Percentiles rank a stretch among this genome's conserved stretches.
Conservation (phyloP, 2,797 vertebrate genomes). For the Fistularia tabacaria region DNA sequence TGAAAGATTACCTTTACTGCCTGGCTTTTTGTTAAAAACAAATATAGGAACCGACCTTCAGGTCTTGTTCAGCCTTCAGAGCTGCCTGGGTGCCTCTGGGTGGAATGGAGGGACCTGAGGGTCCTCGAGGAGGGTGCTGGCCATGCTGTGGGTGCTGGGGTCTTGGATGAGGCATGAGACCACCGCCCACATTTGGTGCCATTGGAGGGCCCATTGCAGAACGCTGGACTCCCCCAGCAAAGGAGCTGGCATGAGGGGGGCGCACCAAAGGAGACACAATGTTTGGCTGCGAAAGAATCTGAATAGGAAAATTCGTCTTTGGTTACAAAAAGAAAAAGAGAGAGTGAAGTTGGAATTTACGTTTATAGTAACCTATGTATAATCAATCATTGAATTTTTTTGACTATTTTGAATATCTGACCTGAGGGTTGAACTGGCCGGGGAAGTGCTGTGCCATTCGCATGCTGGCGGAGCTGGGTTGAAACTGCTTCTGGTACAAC, state of each 20-base stretch:
- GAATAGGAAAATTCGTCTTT: constrained; percentile 13
- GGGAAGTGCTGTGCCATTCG: constrained; percentile 93
- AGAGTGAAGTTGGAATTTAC: not conserved
- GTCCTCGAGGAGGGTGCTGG: constrained; percentile 83
- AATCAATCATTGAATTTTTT: not conserved
- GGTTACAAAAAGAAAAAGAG: not conserved
- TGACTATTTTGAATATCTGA: constrained; percentile 29
- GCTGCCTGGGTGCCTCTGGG: constrained; percentile 85
- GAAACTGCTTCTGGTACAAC: constrained; percentile 98
- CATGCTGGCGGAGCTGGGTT: constrained; percentile 84
- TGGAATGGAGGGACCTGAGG: constrained; percentile 79
- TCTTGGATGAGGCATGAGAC: constrained; percentile 91
- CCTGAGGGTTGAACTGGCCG: constrained; percentile 95
- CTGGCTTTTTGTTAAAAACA: not conserved
- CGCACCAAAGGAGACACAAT: constrained; percentile 92
- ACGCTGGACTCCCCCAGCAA: constrained; percentile 88
- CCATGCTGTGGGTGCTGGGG: constrained; percentile 77
- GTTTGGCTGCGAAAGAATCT: constrained; percentile 97
- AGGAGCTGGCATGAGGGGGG: constrained; percentile 90
- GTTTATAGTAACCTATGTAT: too few species aligned
- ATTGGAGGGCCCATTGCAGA: constrained; percentile 85
- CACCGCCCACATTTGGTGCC: constrained; percentile 83
- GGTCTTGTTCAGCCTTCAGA: constrained; percentile 90
- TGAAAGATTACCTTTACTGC: not conserved
- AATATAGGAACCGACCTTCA: constrained; percentile 78